Evolutionary conservation across 1,140 invertebrate species (phyloP).

Genomic region (Mya arenaria): DNA sequence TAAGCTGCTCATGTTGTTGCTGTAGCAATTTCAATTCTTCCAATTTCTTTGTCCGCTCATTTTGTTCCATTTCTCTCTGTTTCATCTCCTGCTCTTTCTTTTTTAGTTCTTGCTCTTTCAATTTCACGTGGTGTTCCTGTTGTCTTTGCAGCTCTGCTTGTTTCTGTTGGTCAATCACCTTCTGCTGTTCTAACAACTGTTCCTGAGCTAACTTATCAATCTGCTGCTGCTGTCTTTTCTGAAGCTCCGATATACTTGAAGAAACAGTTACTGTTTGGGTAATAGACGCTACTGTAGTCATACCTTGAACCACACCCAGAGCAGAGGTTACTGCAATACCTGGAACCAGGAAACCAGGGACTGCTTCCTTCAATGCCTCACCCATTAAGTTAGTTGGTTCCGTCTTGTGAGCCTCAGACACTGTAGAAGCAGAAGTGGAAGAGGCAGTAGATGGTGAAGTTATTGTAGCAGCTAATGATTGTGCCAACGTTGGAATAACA

Average conservation of each 20-base stretch:
- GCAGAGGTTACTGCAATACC: slow-evolving; percentile 19
- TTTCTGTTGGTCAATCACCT: slow-evolving; percentile 18
- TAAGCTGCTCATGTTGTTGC: slow-evolving; percentile 61
- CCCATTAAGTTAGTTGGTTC: background rate
- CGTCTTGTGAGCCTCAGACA: background rate
- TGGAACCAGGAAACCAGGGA: slow-evolving; percentile 32
- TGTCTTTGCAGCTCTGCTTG: slow-evolving; percentile 45
- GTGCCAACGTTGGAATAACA: slow-evolving; percentile 12
- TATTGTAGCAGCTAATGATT: background rate
- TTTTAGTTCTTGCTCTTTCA: slow-evolving; percentile 56
- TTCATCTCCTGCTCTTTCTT: slow-evolving; percentile 37
- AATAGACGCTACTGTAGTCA: slow-evolving; percentile 13
- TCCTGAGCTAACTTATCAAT: slow-evolving; percentile 52
- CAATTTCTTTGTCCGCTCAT: slow-evolving; percentile 19
- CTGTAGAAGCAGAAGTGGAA: slow-evolving; percentile 11
- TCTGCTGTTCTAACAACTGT: slow-evolving; percentile 17
- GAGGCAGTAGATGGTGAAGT: background rate
- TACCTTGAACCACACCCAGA: slow-evolving; percentile 22
- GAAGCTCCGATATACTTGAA: slow-evolving; percentile 28
- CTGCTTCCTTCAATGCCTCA: slow-evolving; percentile 2
- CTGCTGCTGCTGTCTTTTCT: slow-evolving; percentile 20
- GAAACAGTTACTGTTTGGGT: slow-evolving; percentile 40
- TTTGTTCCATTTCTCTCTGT: background rate
- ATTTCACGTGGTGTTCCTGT: slow-evolving; percentile 48
- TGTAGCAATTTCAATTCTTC: slow-evolving; percentile 39